These are phyloP conservation scores for Caenorhabditis sinica DNA, from an alignment of 2,888 invertebrate species.

Conservation along the genomic window DNA sequence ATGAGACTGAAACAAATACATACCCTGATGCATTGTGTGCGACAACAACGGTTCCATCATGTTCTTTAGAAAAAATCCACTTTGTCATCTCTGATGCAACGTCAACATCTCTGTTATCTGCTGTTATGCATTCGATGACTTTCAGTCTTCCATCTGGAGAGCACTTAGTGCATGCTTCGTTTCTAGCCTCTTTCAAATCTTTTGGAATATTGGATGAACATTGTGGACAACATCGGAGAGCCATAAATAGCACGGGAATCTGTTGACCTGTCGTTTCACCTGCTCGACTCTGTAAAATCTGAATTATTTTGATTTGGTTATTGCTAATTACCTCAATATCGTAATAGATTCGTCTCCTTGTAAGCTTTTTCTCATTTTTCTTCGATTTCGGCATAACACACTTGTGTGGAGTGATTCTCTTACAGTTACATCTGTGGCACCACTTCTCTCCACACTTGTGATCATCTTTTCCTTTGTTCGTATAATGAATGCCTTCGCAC, in stretches of 20 bases:
- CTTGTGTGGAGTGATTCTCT: not conserved
- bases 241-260: not conserved
- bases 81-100: not conserved
- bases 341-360: slow-evolving; percentile 6
- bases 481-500: not conserved
- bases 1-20: not conserved
- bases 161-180: not conserved
- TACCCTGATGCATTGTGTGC: slow-evolving; percentile 27
- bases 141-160: slow-evolving; percentile 5
- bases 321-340: slow-evolving; percentile 1
- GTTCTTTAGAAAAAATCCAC: slow-evolving; percentile 4
- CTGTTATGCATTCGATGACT: slow-evolving; percentile 3
- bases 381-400: not conserved
- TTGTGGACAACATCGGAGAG: not conserved
- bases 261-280: slow-evolving; percentile 13
- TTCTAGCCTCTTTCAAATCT: not conserved
- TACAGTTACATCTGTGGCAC: not conserved
- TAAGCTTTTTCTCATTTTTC: slow-evolving; percentile 2
- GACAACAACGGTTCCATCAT: not conserved
- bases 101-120: not conserved
- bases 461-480: not conserved
- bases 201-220: not conserved
- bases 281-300: slow-evolving; percentile 9
- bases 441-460: not conserved
- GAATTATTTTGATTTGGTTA: not conserved